A percentile compares a stretch with the other conserved stretches of the same genome.
These are phyloP conservation scores for Cataglyphis altisquamis DNA, from an alignment of 2,888 invertebrate genomes.

Conservation along the genomic window DNA sequence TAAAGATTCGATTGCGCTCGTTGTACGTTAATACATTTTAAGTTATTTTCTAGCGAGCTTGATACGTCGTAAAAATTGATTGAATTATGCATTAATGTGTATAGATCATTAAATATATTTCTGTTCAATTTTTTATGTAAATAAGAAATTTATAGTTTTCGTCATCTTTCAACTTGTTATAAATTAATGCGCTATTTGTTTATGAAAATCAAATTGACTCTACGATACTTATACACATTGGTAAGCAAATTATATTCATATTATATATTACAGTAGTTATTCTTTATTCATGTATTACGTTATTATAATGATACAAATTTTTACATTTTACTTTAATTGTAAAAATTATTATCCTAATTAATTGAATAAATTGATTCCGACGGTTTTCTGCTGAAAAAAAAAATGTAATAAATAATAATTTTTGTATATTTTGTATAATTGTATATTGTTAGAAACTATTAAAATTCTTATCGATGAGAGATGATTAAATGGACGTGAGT, in stretches of 20 bases:
- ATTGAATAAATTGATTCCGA: background rate
- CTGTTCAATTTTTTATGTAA: background rate
- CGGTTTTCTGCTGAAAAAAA: background rate
- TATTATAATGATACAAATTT: background rate
- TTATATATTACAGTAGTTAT: background rate
- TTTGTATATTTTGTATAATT: background rate
- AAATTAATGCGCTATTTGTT: background rate
- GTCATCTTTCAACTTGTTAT: background rate
- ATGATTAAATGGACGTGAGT: slow-evolving; percentile 26
- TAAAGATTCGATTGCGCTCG: slow-evolving; percentile 18
- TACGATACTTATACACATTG: background rate
- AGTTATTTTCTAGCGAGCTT: background rate
- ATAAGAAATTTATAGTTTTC: background rate
- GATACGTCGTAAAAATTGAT: background rate
- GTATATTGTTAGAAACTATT: background rate
- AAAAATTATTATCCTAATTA: slow-evolving; percentile 26
- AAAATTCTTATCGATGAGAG: slow-evolving; percentile 1
- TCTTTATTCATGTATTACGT: background rate
- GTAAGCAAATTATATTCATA: too few relatives aligned
- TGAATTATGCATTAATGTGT: slow-evolving; percentile 4
- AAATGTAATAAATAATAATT: background rate
- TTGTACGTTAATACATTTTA: slow-evolving; percentile 3
- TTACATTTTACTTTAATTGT: background rate
- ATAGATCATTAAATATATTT: background rate
- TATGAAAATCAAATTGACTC: background rate